Base-by-base conservation (phyloP, 2,888 invertebrate genomes). In the Spatulosminthurus flaviceps region DNA sequence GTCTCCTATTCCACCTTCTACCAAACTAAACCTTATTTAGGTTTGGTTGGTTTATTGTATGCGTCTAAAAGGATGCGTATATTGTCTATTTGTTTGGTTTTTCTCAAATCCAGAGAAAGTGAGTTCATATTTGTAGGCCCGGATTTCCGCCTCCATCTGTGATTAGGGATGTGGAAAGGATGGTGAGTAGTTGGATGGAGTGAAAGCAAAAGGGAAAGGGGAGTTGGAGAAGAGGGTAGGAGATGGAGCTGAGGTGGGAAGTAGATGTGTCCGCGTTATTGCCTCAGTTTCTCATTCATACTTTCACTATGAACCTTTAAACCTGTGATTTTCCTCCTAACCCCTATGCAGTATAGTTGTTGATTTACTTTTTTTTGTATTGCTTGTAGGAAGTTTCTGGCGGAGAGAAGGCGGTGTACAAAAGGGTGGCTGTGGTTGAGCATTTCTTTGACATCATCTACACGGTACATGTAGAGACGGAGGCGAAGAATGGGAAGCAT, bases 381-480 rank as follows among this genome's bases (percentile, higher is more conserved):
- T 22, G 2, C 16, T 24, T 22, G 9, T 7, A 24, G 43, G 51
- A 26, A 28, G 61, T n/a, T 7, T 34, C 21, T 16, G 79, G 77
- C 21, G 67, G 22, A 22, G 84, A 85, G 42, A 82, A 82, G 26
- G 81, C 83, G 67, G 85, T 93, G 21, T 96, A 94, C 88, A 93
- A 96, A 87, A 94, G 95, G 88, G 97, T 97, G 70, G 97, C 97
- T 0, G 93, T 97, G 51, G 97, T 97, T n/a, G 97, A 97, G 89
- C 95, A 97, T 87, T 97, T 97, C 90, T 97, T 96, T 88, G 95
- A 97, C 87, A 97, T 97, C 83, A 97, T 97, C 87, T 96, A 96
- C 89, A 94, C 94, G 74, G 95, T 97, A 21, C 97, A 97, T 88
- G 96, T 97, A 77, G 96, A 96, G 87, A 91, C 95, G 86, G 96